A percentile compares a stretch with the other conserved stretches of the same genome.
Conservation (phyloP, 1,140 invertebrate genomes). For the Apis dorsata region DNA sequence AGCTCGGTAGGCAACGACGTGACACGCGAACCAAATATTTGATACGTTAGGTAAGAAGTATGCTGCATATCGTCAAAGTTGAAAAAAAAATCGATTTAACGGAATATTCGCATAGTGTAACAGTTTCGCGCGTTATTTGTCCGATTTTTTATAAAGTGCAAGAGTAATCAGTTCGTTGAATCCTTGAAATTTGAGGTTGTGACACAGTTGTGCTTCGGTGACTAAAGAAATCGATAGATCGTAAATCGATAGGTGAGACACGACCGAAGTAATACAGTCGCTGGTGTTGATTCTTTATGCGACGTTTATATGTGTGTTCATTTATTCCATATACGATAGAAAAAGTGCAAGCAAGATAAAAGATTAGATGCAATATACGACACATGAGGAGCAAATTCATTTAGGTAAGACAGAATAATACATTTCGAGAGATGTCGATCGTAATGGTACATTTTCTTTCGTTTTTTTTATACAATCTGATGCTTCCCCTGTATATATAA, state of each 20-base stretch:
- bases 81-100: constrained; percentile 11
- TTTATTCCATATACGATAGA: constrained; percentile 11
- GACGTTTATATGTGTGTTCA: constrained; percentile 6
- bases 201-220: constrained; percentile 48
- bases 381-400: constrained; percentile 18
- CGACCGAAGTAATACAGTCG: background rate
- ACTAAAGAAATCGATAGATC: constrained; percentile 38
- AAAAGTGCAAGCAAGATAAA: constrained; percentile 35
- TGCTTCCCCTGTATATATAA: background rate
- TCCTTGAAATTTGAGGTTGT: constrained; percentile 40
- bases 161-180: constrained; percentile 1
- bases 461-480: background rate
- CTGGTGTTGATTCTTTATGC: constrained; percentile 5
- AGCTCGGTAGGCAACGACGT: constrained; percentile 30
- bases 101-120: constrained; percentile 27
- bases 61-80: background rate
- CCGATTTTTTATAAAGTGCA: constrained; percentile 12
- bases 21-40: constrained; percentile 35
- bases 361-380: constrained; percentile 9
- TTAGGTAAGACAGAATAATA: constrained; percentile 19
- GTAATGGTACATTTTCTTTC: constrained; percentile 8
- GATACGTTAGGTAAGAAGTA: constrained; percentile 41
- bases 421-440: background rate
- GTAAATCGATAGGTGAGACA: constrained; percentile 34
- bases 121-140: background rate